Evolutionary conservation across 2,797 vertebrate species (phyloP).

Genomic region (Acomys russatus): DNA sequence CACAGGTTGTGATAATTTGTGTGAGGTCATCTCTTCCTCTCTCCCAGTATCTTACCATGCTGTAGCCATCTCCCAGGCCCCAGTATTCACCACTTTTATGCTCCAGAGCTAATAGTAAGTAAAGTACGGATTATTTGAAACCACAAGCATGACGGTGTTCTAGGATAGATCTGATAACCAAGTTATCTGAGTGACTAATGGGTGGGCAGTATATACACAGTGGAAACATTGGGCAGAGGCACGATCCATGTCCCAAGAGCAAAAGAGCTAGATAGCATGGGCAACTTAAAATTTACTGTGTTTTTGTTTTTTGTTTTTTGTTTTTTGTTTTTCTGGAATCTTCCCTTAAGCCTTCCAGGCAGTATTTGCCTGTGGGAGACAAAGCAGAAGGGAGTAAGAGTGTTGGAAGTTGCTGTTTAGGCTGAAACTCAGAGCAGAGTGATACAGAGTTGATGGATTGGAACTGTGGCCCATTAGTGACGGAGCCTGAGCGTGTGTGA

Average conservation of each 20-base stretch:
- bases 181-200: not conserved
- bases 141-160: not conserved
- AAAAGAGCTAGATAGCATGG: not conserved
- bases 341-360: not conserved
- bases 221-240: not conserved
- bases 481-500: not conserved
- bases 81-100: not conserved
- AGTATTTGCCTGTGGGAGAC: not conserved
- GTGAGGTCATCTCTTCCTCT: not conserved
- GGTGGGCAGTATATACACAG: not conserved
- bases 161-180: not conserved
- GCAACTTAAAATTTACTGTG: too few relatives aligned
- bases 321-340: not conserved
- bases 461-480: not conserved
- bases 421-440: not conserved
- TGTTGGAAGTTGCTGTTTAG: not conserved
- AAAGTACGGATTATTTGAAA: not conserved
- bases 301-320: too few relatives aligned
- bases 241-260: not conserved
- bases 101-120: not conserved
- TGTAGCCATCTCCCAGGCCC: not conserved
- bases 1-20: not conserved
- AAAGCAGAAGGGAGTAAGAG: not conserved
- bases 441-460: not conserved
- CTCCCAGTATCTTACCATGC: not conserved